Evolutionary conservation across 2,113 vertebrate species (phyloP), one percentile per base, ranked within the genome.

Genomic region (Rhinolophus ferrumequinum): DNA sequence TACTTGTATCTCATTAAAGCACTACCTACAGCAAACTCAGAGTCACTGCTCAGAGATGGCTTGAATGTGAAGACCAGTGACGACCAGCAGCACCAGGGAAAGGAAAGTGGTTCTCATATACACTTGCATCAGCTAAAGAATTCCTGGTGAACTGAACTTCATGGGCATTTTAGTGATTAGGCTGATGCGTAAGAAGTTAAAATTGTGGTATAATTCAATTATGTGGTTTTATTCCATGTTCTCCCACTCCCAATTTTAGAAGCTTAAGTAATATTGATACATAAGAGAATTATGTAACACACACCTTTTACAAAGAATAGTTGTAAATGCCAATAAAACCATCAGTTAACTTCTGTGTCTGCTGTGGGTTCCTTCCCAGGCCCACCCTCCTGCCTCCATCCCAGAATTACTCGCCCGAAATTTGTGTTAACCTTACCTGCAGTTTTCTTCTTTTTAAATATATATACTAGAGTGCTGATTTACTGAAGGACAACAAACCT

Each of bases 311-410:
- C 24, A 44, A 84, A 62, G 22, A 83, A 7, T 47, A 83, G 64
- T 16, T 96, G n/a, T 91, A 58, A 87, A 83, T 77, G 15, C 8
- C 62, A 80, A 66, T 77, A 93, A 93, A 93, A 77, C 88, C 26
- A 22, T 70, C 66, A 72, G 54, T 38, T 44, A 79, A 58, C 62
- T 75, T 96, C 30, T 66, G 19, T 82, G 18, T 75, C 64, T 82
- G n/a, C 62, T 89, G 9, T 60, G 21, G 56, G 13, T 52, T 94
- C 33, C 10, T 88, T 93, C 60, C 28, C 8, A 72, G 70, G 33
- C 6, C 8, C 44, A 56, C 15, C 28, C 24, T 30, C 10, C 69
- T 41, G 19, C 21, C 9, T 88, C 35, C 3, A n/a, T 22, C 44
- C 47, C 56, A 75, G 70, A 85, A 47, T 76, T 76, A 79, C 15